Evolutionary conservation across 2,113 vertebrate species (phyloP).

Genomic region (Procavia capensis): DNA sequence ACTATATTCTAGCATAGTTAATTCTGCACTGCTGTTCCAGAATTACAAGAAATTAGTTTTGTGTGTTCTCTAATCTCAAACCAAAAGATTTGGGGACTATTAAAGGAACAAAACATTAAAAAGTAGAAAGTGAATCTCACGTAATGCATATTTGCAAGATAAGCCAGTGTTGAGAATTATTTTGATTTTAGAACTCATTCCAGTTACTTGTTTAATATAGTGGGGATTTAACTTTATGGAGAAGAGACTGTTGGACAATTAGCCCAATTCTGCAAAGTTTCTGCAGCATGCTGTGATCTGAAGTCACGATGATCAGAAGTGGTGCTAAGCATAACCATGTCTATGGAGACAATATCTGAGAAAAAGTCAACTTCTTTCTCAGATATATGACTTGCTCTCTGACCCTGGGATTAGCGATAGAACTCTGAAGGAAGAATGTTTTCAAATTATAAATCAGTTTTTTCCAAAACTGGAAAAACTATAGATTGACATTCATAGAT

Average conservation of each 20-base stretch:
- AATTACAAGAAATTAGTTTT: not conserved
- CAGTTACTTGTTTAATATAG: not conserved
- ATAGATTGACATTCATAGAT: not conserved
- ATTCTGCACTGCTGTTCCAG: not conserved
- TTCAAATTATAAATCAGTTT: slow-evolving; percentile 50
- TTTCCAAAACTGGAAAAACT: not conserved
- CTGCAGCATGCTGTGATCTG: not conserved
- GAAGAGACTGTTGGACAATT: not conserved
- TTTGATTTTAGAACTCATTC: slow-evolving; percentile 19
- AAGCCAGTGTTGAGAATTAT: not conserved
- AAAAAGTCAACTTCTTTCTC: slow-evolving; percentile 5
- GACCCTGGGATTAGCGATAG: not conserved
- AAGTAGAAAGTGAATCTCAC: not conserved
- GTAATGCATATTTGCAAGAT: not conserved
- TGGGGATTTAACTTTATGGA: not conserved
- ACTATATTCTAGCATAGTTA: not conserved
- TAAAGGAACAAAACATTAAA: not conserved
- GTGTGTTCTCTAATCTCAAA: not conserved
- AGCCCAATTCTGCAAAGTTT: not conserved
- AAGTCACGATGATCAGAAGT: not conserved
- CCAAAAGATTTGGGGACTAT: not conserved
- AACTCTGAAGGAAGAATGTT: not conserved
- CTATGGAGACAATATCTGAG: not conserved
- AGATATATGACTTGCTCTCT: not conserved
- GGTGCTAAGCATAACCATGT: not conserved